Conservation (phyloP, 2,113 vertebrate genomes). For the Dromas ardeola region DNA sequence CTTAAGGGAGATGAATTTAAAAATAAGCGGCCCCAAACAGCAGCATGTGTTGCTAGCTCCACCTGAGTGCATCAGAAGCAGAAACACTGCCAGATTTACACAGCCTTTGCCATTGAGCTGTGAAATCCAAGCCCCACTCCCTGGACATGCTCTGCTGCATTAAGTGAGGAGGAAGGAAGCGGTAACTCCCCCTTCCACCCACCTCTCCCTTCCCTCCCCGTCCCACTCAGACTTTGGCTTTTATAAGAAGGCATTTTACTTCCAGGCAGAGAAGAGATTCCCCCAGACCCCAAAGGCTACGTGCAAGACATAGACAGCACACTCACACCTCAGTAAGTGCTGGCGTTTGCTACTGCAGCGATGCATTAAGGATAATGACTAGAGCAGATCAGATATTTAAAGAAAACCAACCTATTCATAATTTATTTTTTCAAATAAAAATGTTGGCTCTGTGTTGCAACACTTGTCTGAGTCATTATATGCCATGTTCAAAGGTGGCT, state of each 20-base stretch:
- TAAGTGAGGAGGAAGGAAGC: background rate
- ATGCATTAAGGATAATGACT: background rate
- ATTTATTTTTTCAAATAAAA: background rate
- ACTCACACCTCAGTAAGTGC: background rate
- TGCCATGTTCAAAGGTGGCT: background rate
- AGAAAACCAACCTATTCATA: background rate
- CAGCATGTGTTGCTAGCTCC: background rate
- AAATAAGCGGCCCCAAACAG: background rate
- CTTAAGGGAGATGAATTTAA: background rate
- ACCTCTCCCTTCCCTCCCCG: background rate
- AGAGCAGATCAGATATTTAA: background rate
- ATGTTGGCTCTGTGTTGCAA: background rate
- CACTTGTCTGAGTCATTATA: constrained; percentile 27
- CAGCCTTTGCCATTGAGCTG: background rate
- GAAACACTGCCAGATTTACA: background rate
- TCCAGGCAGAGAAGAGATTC: background rate
- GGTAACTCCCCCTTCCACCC: background rate
- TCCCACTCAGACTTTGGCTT: background rate
- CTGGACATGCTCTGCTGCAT: background rate
- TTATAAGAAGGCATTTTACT: background rate
- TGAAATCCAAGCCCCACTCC: background rate
- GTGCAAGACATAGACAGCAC: background rate
- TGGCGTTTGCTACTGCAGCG: background rate
- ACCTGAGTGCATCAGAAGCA: background rate
- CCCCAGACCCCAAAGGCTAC: background rate